Base-by-base conservation (phyloP, 1,140 invertebrate species). In the Pygmarrhopalites habei region DNA sequence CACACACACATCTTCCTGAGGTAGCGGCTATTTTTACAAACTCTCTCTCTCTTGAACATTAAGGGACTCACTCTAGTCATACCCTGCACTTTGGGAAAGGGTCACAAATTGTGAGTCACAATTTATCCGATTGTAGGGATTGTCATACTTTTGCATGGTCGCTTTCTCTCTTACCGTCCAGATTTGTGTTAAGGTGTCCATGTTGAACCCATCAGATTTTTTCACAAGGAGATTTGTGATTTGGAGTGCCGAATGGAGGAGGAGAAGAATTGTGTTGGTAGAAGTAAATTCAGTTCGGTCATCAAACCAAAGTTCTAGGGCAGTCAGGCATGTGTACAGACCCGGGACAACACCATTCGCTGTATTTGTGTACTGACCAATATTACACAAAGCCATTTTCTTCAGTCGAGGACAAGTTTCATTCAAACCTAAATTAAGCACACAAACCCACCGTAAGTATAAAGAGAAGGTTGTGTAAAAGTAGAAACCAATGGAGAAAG, bases 221-320 rank as follows among this genome's bases (percentile, higher is more conserved):
- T 72, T 73, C 44, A 77, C 67, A 15, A 76, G 62, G 12, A 77
- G 43, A 62, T 75, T 75, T 52, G 61, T 63, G 21, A 77, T 64
- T 26, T 66, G 61, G 3, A 35, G 59, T 58, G 71, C 67, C 23
- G 64, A 71, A 4, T 60, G 44, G 10, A 75, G 65, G n/a, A 77
- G 64, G 64, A 75, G 74, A 0, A 64, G 60, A 1, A 77, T 57
- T 19, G 74, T 65, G 47, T 64, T 53, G 21, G n/a, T 25, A 19
- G 71, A 49, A 29, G 59, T 61, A 21, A 71, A 62, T 17, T 74
- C 72, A 1, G 67, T 66, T 25, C 67, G 63, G 23, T 70, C 47
- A 26, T 71, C 72, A n/a, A 72, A 70, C 75, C 74, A 75, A 2
- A 76, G 51, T 67, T 76, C 75, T 43, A 76, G 49, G 17, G 71